phyloP scores from a whole-genome alignment of 2,888 invertebrate species.

The Argyresthia albistria region DNA sequence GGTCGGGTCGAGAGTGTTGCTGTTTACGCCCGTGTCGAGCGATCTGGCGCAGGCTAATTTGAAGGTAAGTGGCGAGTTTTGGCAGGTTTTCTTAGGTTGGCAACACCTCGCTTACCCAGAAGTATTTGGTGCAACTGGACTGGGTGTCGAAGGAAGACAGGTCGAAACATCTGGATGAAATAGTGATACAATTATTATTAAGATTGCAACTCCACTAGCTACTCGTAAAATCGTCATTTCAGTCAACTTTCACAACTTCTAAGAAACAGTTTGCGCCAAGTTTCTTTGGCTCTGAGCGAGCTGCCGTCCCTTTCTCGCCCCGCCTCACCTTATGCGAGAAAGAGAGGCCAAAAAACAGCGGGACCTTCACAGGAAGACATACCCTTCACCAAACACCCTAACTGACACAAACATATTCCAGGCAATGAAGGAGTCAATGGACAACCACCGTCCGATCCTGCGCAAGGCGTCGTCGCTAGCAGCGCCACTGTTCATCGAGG shows the following conservation, averaged over 20 bases:
- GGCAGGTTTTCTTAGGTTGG: conserved; percentile 74
- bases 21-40: conserved; percentile 94
- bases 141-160: conserved; percentile 99
- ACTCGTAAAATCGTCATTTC: no score
- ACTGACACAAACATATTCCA: conserved; percentile 14
- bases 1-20: conserved; percentile 91
- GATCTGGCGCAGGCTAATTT: conserved; percentile 96
- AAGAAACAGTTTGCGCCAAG: no score
- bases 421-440: conserved; percentile 90
- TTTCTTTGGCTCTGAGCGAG: no score
- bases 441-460: conserved; percentile 86
- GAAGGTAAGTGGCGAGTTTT: conserved; percentile 58
- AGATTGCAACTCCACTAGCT: no score
- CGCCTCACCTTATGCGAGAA: no score
- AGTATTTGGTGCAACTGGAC: conserved; percentile 95
- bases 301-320: no score
- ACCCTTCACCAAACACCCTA: not conserved
- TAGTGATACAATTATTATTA: no score
- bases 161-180: conserved; percentile 45
- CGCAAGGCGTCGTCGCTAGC: conserved; percentile 93
- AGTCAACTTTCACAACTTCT: no score
- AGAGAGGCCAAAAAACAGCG: no score
- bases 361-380: no score
- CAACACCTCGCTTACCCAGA: conserved; percentile 91
- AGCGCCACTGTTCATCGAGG: conserved; percentile 90